Evolutionary conservation across 2,113 vertebrate genomes (phyloP).

Genomic region (Orthonyx spaldingii): DNA sequence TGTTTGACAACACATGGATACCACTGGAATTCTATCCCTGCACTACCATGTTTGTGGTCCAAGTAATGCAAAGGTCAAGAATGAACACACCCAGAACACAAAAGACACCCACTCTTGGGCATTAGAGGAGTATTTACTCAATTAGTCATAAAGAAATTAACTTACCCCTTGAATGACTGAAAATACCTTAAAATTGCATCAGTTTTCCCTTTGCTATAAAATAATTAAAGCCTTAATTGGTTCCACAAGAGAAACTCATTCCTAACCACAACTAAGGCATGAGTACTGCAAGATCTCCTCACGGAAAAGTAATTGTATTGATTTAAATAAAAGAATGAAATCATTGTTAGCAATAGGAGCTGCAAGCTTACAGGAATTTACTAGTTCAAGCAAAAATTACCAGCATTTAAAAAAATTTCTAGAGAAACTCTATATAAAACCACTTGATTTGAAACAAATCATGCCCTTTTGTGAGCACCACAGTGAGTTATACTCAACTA

Average conservation of each 20-base stretch:
- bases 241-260: neutral
- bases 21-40: neutral
- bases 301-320: neutral
- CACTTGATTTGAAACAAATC: neutral
- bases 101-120: neutral
- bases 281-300: neutral
- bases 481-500: neutral
- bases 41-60: rapidly evolving
- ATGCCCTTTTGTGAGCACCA: neutral
- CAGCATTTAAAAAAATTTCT: neutral
- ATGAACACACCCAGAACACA: neutral
- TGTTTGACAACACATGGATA: neutral
- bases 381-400: neutral
- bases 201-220: neutral
- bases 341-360: neutral
- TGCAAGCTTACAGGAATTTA: neutral
- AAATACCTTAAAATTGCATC: neutral
- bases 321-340: neutral
- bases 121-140: neutral
- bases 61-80: conserved; percentile 6
- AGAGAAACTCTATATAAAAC: neutral
- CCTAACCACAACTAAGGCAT: neutral
- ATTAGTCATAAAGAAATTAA: conserved; percentile 8
- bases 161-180: neutral
- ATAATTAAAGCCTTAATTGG: neutral